Evolutionary conservation across 2,888 invertebrate species (phyloP), one percentile per base, ranked within the genome.

Genomic region (Drosophila multiciliata): DNA sequence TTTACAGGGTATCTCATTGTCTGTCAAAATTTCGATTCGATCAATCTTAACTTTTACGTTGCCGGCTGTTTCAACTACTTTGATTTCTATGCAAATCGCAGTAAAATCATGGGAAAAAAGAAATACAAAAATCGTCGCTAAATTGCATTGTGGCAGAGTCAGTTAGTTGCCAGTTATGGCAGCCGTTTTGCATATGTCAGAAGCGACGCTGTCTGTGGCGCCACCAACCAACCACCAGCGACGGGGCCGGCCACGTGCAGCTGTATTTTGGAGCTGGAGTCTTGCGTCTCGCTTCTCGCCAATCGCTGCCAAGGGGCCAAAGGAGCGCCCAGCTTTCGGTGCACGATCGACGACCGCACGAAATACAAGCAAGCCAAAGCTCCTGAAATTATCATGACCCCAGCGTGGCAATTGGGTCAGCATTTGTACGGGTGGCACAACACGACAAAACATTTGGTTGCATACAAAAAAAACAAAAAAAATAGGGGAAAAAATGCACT

Each of bases 351-450:
- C 59, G 60, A 48, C 32, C 38, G 80, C 83, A 87, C 89, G 88
- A 87, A 81, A 57, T 77, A 89, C 89, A 79, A 87, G 82, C 72
- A 73, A 72, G 80, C 70, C 75, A 82, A 71, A 84, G 88, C 88
- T 88, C 87, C 87, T 80, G 87, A 83, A 87, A 86, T 86, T 86
- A 75, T 87, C 83, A 79, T 86, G 87, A 86, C 85, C 85, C 87
- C 83, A 54, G 73, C 81, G 74, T 74, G 86, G 81, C 85, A 86
- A 86, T 85, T 86, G 85, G 85, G 85, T 87, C 87, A 76, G 85
- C 88, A 85, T 88, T 87, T 87, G 85, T 87, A 69, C 52, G 75
- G 73, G 74, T 74, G 81, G 85, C 87, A 87, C 87, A 87, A 78
- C 82, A 82, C 68, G 78, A 82, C 29, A 73, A 65, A 75, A 57